Percentiles rank a stretch among this genome's conserved stretches.
phyloP scores from a whole-genome alignment of 2,113 vertebrate genomes.

The Upupa epops region DNA sequence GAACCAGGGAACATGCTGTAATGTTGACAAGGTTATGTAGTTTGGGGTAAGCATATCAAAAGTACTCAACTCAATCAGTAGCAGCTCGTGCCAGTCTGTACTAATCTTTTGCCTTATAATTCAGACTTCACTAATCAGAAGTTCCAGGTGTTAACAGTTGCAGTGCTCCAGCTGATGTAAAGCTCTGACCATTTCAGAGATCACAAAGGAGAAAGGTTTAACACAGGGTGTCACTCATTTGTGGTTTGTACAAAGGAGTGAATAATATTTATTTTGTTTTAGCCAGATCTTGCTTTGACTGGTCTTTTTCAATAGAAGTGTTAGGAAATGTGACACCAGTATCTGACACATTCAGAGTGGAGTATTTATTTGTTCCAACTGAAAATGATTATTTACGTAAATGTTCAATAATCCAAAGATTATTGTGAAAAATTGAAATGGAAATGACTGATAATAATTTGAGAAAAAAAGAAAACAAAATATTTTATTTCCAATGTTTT shows the following conservation, averaged over 20 bases:
- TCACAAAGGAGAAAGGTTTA: not conserved
- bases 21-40: not conserved
- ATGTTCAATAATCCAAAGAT: not conserved
- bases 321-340: not conserved
- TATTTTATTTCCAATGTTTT: conserved; percentile 25
- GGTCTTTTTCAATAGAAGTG: not conserved
- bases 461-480: conserved; percentile 20
- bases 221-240: not conserved
- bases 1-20: not conserved
- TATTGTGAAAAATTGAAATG: not conserved
- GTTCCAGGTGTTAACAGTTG: not conserved
- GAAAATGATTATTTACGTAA: not conserved
- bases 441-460: not conserved
- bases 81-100: not conserved
- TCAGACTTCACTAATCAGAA: not conserved
- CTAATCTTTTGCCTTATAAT: not conserved
- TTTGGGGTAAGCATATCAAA: not conserved
- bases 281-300: not conserved
- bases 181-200: not conserved
- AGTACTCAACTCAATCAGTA: not conserved
- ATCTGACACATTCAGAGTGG: not conserved
- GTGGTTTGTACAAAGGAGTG: not conserved
- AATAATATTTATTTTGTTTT: not conserved
- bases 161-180: not conserved
- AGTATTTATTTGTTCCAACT: not conserved